A percentile compares a stretch with the other conserved stretches of the same genome.
Evolutionary conservation across 2,113 vertebrate species (phyloP).

Genomic region (Sander vitreus): DNA sequence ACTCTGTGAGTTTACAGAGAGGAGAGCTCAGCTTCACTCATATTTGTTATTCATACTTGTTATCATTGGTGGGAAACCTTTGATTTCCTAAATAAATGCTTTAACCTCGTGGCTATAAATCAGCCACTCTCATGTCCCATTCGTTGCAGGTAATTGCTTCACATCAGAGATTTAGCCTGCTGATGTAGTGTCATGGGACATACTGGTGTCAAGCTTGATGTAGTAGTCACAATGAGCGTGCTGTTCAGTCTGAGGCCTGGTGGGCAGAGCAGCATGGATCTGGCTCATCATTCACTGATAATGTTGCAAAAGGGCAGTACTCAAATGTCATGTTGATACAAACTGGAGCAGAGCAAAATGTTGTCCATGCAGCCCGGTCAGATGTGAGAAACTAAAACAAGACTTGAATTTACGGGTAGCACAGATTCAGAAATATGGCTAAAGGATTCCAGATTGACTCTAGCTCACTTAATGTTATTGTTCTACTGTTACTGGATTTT

Average conservation of each 20-base stretch:
- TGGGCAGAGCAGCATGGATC: slow-evolving; percentile 20
- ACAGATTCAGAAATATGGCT: slow-evolving; percentile 8
- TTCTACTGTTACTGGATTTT: slow-evolving; percentile 26
- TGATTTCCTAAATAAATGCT: background rate
- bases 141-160: background rate
- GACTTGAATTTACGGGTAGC: background rate
- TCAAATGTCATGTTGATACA: background rate
- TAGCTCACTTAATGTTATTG: slow-evolving; percentile 16
- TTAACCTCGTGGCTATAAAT: background rate
- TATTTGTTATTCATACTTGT: background rate
- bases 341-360: slow-evolving; percentile 1
- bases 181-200: slow-evolving; percentile 41
- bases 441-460: slow-evolving; percentile 19
- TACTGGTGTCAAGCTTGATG: slow-evolving; percentile 21
- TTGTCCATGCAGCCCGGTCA: slow-evolving; percentile 15
- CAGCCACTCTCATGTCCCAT: accelerated
- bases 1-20: slow-evolving; percentile 15
- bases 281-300: slow-evolving; percentile 9
- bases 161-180: background rate
- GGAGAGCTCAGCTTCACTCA: background rate
- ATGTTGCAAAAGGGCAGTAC: slow-evolving; percentile 6
- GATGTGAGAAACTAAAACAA: slow-evolving; percentile 9
- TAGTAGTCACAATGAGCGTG: slow-evolving; percentile 19
- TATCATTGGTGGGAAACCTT: background rate
- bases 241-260: slow-evolving; percentile 38